Evolutionary conservation across 92 coral and sea anemone species (phyloP).

Genomic region (Parazoanthus darwini): DNA sequence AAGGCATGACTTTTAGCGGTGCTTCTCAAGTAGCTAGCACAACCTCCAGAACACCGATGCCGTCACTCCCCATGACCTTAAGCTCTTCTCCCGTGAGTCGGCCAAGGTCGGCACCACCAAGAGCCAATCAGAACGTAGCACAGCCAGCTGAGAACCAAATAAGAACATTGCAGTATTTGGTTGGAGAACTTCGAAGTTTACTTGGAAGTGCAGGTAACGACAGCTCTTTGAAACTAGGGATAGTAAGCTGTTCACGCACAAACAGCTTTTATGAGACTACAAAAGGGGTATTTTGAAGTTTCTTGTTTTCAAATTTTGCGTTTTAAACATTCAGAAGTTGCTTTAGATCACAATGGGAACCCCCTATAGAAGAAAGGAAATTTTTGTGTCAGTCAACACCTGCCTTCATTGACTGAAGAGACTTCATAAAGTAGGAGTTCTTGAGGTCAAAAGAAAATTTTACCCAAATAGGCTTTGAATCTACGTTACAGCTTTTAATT

Average conservation of each 20-base stretch:
- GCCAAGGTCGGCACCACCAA: constrained; percentile 45
- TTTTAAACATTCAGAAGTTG: background rate
- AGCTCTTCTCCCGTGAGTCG: constrained; percentile 28
- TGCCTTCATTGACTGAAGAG: background rate
- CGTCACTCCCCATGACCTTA: background rate
- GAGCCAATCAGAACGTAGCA: constrained; percentile 36
- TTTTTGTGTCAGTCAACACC: background rate
- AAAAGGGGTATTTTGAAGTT: too few relatives aligned
- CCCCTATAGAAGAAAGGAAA: background rate
- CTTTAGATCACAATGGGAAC: background rate
- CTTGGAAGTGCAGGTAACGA: constrained; percentile 73
- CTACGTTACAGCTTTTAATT: too few relatives aligned
- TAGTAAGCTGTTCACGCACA: too few relatives aligned
- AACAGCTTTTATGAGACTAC: too few relatives aligned
- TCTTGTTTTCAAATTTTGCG: too few relatives aligned
- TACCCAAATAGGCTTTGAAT: too few relatives aligned
- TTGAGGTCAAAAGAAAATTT: too few relatives aligned
- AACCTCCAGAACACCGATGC: background rate
- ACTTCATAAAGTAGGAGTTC: background rate
- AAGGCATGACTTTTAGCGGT: background rate
- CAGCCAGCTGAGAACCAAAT: constrained; percentile 67
- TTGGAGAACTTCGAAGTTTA: constrained; percentile 85
- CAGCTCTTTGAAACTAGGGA: background rate
- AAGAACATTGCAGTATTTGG: constrained; percentile 75
- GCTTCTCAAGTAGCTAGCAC: background rate